Evolutionary conservation across 2,113 vertebrate genomes (phyloP).

Genomic region (Oncorhynchus nerka): DNA sequence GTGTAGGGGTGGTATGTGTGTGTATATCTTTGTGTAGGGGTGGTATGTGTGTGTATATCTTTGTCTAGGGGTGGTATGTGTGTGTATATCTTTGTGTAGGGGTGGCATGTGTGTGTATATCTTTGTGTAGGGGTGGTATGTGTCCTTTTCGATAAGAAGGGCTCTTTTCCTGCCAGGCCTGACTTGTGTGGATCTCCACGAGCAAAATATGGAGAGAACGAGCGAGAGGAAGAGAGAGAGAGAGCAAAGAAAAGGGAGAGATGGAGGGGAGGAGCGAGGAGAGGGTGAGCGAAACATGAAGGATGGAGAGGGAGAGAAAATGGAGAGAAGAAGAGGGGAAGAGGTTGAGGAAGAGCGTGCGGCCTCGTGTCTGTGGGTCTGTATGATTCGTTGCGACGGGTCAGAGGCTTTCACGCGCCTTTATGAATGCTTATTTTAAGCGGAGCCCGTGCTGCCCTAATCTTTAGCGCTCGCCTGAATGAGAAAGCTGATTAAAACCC

Average conservation of each 20-base stretch:
- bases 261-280: not conserved
- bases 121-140: no score
- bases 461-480: conserved; percentile 64
- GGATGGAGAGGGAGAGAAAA: no score
- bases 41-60: no score
- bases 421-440: conserved; percentile 71
- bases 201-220: not conserved
- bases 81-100: no score
- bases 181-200: not conserved
- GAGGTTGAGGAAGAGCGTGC: not conserved
- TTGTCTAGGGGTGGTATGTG: no score
- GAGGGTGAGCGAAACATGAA: not conserved
- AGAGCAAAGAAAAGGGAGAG: no score
- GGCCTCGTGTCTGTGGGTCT: conserved; percentile 26
- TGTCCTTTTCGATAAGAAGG: not conserved
- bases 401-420: conserved; percentile 67
- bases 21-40: no score
- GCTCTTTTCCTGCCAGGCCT: not conserved
- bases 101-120: no score
- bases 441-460: conserved; percentile 60
- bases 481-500: conserved; percentile 72
- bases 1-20: no score
- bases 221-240: not conserved
- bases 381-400: conserved; percentile 64
- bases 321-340: not conserved